Percentiles rank a stretch among this genome's conserved stretches.
phyloP scores from a whole-genome alignment of 1,140 invertebrate species.

The Drepana arcuata region DNA sequence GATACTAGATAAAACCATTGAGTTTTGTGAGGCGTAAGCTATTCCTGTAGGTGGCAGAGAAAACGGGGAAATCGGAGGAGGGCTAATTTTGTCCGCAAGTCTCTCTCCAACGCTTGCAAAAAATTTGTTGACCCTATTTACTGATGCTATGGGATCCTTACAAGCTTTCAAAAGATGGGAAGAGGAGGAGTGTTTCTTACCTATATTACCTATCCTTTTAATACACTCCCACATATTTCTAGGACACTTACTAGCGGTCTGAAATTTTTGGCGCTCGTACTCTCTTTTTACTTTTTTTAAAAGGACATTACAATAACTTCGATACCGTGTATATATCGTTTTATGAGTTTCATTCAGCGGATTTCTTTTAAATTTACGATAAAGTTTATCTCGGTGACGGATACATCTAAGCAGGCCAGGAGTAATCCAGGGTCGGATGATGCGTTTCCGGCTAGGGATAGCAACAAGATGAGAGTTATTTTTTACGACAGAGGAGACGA shows the following conservation, averaged over 20 bases:
- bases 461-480: not conserved
- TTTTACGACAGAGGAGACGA: not conserved
- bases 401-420: not conserved
- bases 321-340: not conserved
- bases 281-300: not conserved
- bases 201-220: not conserved
- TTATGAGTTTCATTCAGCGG: not conserved
- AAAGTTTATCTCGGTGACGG: not conserved
- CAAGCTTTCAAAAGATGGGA: not conserved
- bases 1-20: not conserved
- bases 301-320: not conserved
- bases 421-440: not conserved
- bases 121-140: not conserved
- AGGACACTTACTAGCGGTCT: not conserved
- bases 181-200: not conserved
- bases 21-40: not conserved
- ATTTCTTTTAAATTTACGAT: not conserved
- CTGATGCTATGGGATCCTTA: not conserved
- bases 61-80: not conserved
- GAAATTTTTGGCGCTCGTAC: not conserved
- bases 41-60: too few species aligned
- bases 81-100: not conserved
- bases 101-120: not conserved
- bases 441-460: not conserved
- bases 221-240: not conserved